Evolutionary conservation across 2,113 vertebrate genomes (phyloP), one percentile per base, ranked within the genome.

Genomic region (Melanostigma gelatinosum): DNA sequence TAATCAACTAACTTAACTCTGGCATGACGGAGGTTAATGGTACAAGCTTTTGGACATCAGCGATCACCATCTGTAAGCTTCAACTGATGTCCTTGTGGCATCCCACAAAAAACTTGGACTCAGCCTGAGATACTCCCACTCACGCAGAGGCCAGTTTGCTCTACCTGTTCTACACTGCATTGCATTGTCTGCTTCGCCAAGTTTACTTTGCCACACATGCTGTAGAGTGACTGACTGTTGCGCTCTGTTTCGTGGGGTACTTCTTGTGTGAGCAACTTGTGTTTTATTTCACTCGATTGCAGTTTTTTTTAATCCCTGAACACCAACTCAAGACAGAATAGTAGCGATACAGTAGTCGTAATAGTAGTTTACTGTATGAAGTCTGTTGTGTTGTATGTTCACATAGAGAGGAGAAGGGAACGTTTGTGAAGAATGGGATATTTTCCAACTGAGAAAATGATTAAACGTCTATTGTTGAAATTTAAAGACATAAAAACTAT

Each of bases 121-220:
- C 70, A 76, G 22, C 34, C 32, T 52, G 71, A 83, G 63, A 81
- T 76, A 76, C 77, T 65, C 77, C 77, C 80, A 77, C 85, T 68
- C 34, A 46, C 38, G 64, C 15, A 12, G 29, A 34, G 40, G 16
- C 68, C 32, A 62, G 13, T 6, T 44, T 29, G 52, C 38, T 50
- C 40, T 50, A 38, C 13, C 55, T 63, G 74, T 24, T 20, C 48
- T 60, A 72, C 60, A 72, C 48, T 0, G 15, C 18, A 16, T 66
- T 20, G 27, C 57, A 44, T 44, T 74, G 72, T 69, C 38, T 81
- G 44, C 15, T 70, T 6, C 24, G 57, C 58, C 50, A 83, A 75
- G 54, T 77, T 77, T 40, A 54, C 4, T 58, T 72, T 80, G 40
- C 69, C 40, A 78, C 62, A 20, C 24, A 11, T 6, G n/a, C 22